phyloP scores from a whole-genome alignment of 2,797 vertebrate genomes.

The Petrocephalus schoutedeni region DNA sequence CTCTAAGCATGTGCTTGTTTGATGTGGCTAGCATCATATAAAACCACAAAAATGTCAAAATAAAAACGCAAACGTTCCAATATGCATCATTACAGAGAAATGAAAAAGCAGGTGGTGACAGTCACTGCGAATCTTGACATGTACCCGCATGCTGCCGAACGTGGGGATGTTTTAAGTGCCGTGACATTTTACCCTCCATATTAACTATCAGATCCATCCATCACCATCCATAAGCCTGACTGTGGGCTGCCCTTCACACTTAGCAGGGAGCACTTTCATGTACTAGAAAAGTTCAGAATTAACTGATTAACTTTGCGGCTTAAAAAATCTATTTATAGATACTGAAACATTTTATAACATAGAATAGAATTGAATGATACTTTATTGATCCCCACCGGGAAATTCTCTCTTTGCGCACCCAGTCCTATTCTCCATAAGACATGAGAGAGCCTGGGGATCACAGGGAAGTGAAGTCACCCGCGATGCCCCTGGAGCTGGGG shows the following conservation, averaged over 20 bases:
- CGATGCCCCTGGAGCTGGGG: background rate
- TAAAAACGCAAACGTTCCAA: background rate
- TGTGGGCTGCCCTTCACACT: background rate
- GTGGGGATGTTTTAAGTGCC: background rate
- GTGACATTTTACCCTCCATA: background rate
- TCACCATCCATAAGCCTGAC: background rate
- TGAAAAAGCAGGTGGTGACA: constrained; percentile 6
- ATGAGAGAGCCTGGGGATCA: background rate
- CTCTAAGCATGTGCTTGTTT: constrained; percentile 11
- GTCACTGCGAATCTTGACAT: background rate
- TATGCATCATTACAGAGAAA: background rate
- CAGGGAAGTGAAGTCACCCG: background rate
- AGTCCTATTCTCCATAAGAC: background rate
- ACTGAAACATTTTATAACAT: background rate
- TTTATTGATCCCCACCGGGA: background rate
- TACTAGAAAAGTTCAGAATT: background rate
- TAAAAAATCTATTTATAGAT: background rate
- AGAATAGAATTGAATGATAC: background rate
- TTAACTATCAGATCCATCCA: background rate
- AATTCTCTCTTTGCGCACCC: background rate
- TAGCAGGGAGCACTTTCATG: background rate
- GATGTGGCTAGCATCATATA: constrained; percentile 6
- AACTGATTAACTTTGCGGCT: background rate
- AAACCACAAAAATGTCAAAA: constrained; percentile 19
- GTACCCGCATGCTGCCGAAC: background rate